Evolutionary conservation across 2,888 invertebrate genomes (phyloP).

Genomic region (Drosophila macrospina): DNA sequence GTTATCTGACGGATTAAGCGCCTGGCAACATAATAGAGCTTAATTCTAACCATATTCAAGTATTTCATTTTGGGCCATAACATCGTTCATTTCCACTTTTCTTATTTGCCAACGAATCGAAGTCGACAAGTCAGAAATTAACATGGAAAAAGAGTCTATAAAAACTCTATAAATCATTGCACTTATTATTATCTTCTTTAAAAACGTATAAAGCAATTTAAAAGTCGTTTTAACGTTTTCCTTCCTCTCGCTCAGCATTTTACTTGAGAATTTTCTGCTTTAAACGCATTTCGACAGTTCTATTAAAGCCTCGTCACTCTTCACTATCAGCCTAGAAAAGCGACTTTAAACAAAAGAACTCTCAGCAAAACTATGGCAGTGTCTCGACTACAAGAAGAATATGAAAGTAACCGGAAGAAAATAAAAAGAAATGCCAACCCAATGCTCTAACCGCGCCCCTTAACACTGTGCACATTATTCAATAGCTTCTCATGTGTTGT

Average conservation of each 20-base stretch:
- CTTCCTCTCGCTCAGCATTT: too few species aligned
- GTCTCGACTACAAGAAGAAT: background rate
- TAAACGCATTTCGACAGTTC: background rate
- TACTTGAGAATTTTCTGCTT: too few species aligned
- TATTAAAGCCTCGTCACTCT: conserved; percentile 8
- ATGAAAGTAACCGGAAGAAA: conserved; percentile 1
- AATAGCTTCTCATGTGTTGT: conserved; percentile 57
- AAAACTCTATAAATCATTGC: background rate
- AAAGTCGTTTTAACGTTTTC: background rate
- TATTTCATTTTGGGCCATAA: background rate
- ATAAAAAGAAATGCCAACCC: conserved; percentile 12
- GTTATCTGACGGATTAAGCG: conserved; percentile 53
- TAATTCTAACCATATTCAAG: conserved; percentile 36
- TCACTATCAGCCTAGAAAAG: too few species aligned
- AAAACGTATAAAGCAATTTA: too few species aligned
- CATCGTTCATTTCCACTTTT: conserved; percentile 4
- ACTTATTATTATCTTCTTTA: too few species aligned
- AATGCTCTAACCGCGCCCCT: conserved; percentile 56
- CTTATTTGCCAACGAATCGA: background rate
- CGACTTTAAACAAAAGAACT: background rate
- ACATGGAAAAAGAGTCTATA: background rate
- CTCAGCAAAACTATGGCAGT: conserved; percentile 13
- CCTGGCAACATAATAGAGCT: conserved; percentile 44
- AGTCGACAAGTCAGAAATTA: conserved; percentile 1
- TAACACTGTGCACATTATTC: conserved; percentile 55